Base-by-base conservation (phyloP, 2,888 invertebrate species). In the Morinoia aosen region DNA sequence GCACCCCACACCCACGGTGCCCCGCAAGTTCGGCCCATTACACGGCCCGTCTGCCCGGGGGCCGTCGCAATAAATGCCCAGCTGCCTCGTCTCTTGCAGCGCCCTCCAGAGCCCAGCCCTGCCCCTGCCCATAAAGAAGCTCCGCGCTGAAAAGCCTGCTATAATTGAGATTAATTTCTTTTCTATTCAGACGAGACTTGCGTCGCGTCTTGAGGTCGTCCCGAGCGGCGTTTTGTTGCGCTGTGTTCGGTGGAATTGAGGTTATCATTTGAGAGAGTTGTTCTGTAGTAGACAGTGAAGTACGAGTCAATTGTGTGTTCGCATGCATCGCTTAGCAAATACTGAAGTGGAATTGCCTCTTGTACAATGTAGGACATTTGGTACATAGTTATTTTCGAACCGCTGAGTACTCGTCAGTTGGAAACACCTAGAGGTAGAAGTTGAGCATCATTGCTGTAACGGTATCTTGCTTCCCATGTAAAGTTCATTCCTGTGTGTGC, bases 101-200 rank as follows among this genome's bases (percentile, higher is more conserved):
- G 93, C 25, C 33, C 57, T 14, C 33, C 48, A 48, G 33, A 33
- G 93, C 93, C 93, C 56, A 57, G 57, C 57, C 57, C n/a, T 33
- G 91, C 57, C 57, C 12, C 1, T 33, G 4, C 33, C 25, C 93
- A 93, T 93, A 93, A 93, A 57, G 93, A 57, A 93, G 93, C 93
- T 93, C 56, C 12, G 57, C n/a, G 56, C 93, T 93, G 93, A 93
- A 93, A 58, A 93, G 93, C 93, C 57, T 3, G 25, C 10, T 11
- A 19, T 93, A 58, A 93, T 93, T 93, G 93, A 93, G 93, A 93
- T 93, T 33, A 93, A 93, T 93, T 57, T 93, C 57, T 57, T 93
- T 57, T 39, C 93, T 56, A 39, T 90, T 90, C 90, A 90, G 90
- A 33, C 76, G 33, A 76, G 76, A 25, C 76, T 76, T 76, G 76